Evolutionary conservation across 2,888 invertebrate species (phyloP).

Genomic region (Gandaritis pyraliata): DNA sequence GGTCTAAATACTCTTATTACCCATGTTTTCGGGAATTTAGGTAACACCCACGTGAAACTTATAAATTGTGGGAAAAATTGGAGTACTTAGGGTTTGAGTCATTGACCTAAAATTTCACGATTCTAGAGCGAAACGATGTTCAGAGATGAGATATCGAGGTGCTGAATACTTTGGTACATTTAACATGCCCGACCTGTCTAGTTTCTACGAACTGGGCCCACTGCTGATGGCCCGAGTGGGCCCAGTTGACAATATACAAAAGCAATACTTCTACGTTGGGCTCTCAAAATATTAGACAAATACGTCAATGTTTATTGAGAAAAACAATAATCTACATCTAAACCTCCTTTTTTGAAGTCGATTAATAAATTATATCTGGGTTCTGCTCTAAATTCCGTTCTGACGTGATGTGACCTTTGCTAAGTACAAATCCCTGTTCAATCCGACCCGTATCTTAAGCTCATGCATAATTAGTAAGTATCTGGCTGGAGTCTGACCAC

Average conservation of each 20-base stretch:
- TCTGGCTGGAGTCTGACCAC: no score
- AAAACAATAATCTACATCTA: no score
- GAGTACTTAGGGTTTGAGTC: background rate
- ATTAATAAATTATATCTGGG: conserved; percentile 4
- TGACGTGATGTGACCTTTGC: conserved; percentile 16
- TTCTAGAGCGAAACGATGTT: background rate
- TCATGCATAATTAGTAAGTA: conserved; percentile 26
- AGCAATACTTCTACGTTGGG: no score
- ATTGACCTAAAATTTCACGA: background rate
- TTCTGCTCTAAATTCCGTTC: no score
- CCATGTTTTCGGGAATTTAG: conserved; percentile 13
- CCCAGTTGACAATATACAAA: no score
- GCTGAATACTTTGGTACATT: background rate
- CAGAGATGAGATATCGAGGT: background rate
- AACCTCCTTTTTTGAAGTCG: background rate
- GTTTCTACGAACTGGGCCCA: no score
- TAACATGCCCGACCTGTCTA: no score
- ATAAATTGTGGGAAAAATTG: conserved; percentile 12
- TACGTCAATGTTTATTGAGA: no score
- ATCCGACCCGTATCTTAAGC: conserved; percentile 21
- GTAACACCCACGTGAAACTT: conserved; percentile 17
- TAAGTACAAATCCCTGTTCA: conserved; percentile 29
- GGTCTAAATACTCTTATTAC: conserved; percentile 19
- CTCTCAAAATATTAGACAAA: no score
- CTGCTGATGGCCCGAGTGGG: no score